phyloP scores from a whole-genome alignment of 2,797 vertebrate genomes.

The Prunella strophiata region DNA sequence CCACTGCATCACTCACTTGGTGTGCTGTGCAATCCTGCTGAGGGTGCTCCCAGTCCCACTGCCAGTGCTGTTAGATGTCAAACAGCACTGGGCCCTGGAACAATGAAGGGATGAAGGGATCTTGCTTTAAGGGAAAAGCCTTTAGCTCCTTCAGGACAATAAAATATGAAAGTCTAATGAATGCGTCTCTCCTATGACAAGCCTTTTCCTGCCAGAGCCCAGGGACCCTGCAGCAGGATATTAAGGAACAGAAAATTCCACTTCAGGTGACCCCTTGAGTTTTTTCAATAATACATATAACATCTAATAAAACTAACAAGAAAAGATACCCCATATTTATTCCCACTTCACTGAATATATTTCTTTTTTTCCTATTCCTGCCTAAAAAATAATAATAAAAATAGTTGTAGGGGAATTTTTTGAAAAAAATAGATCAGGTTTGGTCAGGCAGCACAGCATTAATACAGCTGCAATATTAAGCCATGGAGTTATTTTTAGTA shows the following conservation, averaged over 20 bases:
- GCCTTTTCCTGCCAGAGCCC: slow-evolving; percentile 19
- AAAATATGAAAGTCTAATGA: slow-evolving; percentile 15
- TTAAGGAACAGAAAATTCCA: slow-evolving; percentile 49
- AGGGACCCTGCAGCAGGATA: slow-evolving; percentile 47
- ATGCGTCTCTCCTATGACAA: not conserved
- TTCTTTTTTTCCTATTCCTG: slow-evolving; percentile 32
- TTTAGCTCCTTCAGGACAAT: not conserved
- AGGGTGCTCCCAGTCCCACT: not conserved
- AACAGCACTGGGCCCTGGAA: not conserved
- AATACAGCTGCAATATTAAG: slow-evolving; percentile 28
- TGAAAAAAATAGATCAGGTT: not conserved
- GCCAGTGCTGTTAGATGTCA: not conserved
- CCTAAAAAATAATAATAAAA: not conserved
- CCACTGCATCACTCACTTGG: rapidly evolving
- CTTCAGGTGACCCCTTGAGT: slow-evolving; percentile 3
- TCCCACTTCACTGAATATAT: slow-evolving; percentile 15
- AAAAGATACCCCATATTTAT: slow-evolving; percentile 2
- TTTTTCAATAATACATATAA: slow-evolving; percentile 49
- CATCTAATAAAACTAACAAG: slow-evolving; percentile 46
- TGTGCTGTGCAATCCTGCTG: not conserved
- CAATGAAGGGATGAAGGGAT: not conserved
- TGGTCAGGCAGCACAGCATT: not conserved
- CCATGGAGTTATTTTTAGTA: not conserved
- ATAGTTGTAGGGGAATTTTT: not conserved
- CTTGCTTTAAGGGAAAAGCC: not conserved